These are phyloP conservation scores for Caenorhabditis sp. DNA, from an alignment of 2,888 invertebrate genomes.

Conservation along the genomic window DNA sequence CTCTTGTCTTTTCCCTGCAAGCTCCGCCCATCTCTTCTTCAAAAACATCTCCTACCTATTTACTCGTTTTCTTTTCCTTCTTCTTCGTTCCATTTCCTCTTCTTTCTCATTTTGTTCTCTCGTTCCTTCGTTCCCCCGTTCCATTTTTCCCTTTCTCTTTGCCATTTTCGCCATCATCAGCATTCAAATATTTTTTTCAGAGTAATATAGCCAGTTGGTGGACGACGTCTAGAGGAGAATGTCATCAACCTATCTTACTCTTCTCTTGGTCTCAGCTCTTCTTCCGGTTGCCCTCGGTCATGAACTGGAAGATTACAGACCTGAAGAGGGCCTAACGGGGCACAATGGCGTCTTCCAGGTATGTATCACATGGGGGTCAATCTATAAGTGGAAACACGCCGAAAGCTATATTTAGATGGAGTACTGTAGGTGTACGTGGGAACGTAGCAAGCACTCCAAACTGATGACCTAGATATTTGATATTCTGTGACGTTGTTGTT, in stretches of 20 bases:
- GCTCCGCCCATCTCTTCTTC: conserved; percentile 28
- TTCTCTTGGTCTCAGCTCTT: conserved; percentile 23
- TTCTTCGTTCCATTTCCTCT: conserved; percentile 41
- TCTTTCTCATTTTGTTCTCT: conserved; percentile 11
- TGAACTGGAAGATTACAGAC: conserved; percentile 42
- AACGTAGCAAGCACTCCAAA: neutral
- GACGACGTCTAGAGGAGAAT: conserved; percentile 1
- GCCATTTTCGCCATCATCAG: neutral
- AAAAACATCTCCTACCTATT: conserved; percentile 46
- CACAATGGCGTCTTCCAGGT: conserved; percentile 61
- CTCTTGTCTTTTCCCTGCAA: conserved; percentile 1
- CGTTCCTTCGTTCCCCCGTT: neutral
- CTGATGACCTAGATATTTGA: conserved; percentile 8
- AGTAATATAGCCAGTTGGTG: conserved; percentile 22
- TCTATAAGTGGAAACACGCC: conserved; percentile 1
- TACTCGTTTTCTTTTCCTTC: conserved; percentile 23
- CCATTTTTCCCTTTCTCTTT: neutral
- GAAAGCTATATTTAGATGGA: conserved; percentile 4
- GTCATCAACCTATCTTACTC: conserved; percentile 32
- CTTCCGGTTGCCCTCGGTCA: conserved; percentile 25
- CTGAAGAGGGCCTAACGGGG: conserved; percentile 55
- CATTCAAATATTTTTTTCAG: conserved; percentile 17
- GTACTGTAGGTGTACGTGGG: conserved; percentile 3
- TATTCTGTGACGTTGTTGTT: conserved; percentile 12
- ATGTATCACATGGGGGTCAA: conserved; percentile 1